phyloP scores from a whole-genome alignment of 2,113 vertebrate species.

The Neogobius melanostomus region DNA sequence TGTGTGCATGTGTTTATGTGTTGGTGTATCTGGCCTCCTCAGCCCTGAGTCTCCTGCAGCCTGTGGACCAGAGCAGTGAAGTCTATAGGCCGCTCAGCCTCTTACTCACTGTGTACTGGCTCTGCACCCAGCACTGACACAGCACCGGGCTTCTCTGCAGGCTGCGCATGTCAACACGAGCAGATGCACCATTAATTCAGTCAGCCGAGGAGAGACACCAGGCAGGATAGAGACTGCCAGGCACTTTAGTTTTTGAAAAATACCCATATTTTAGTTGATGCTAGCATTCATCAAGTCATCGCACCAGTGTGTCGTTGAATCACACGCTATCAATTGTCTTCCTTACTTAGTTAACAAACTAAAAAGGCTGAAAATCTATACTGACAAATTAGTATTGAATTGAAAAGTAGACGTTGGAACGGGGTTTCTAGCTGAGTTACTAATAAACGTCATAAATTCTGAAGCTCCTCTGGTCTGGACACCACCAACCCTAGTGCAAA shows the following conservation, averaged over 20 bases:
- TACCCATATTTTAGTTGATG: not conserved
- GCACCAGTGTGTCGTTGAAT: no score
- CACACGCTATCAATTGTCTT: no score
- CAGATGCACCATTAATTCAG: conserved; percentile 71
- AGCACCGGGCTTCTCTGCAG: conserved; percentile 68
- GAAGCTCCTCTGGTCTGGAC: no score
- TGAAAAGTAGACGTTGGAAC: no score
- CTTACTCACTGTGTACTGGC: conserved; percentile 44
- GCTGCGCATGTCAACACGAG: conserved; percentile 65
- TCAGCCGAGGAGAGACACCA: conserved; percentile 57
- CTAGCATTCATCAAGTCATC: not conserved
- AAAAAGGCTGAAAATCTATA: no score
- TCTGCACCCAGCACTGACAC: conserved; percentile 55
- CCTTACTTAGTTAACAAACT: no score
- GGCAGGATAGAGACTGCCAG: conserved; percentile 41
- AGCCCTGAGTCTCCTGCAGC: conserved; percentile 60
- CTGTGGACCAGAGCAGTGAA: conserved; percentile 52
- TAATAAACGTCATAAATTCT: no score
- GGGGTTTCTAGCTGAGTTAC: no score
- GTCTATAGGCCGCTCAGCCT: conserved; percentile 31
- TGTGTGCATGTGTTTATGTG: conserved; percentile 24
- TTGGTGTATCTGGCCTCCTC: conserved; percentile 56
- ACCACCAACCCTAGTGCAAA: no score
- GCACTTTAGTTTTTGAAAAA: not conserved
- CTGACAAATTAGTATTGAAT: no score